phyloP scores from a whole-genome alignment of 1,140 invertebrate species.

The Maniola jurtina region DNA sequence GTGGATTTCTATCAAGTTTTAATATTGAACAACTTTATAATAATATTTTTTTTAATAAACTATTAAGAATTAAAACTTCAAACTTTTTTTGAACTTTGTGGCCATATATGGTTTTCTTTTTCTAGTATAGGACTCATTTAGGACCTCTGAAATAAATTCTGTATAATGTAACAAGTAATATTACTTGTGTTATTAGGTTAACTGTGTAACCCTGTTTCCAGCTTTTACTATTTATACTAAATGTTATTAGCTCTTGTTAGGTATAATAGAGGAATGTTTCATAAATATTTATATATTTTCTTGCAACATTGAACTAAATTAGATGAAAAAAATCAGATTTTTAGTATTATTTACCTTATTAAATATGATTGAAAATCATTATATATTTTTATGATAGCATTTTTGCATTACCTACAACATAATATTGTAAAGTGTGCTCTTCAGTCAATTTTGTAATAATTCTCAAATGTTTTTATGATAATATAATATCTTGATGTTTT shows the following conservation, averaged over 20 bases:
- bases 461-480: background rate
- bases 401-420: background rate
- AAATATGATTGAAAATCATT: background rate
- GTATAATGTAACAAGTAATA: no score
- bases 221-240: conserved; percentile 1
- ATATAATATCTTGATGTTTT: conserved; percentile 13
- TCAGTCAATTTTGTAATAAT: conserved; percentile 5
- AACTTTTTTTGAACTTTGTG: no score
- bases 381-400: background rate
- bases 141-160: no score
- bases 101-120: no score
- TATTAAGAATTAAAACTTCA: no score
- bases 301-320: background rate
- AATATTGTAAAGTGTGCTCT: background rate
- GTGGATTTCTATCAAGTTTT: no score
- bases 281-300: background rate
- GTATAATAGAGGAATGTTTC: background rate
- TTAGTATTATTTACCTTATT: background rate
- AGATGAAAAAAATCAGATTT: background rate
- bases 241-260: background rate
- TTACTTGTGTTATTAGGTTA: background rate
- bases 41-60: no score
- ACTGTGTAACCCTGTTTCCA: background rate
- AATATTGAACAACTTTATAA: no score
- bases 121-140: no score